Evolutionary conservation across 37 sponge, comb jelly and placozoan species (phyloP).

Genomic region (Axinella damicornis): DNA sequence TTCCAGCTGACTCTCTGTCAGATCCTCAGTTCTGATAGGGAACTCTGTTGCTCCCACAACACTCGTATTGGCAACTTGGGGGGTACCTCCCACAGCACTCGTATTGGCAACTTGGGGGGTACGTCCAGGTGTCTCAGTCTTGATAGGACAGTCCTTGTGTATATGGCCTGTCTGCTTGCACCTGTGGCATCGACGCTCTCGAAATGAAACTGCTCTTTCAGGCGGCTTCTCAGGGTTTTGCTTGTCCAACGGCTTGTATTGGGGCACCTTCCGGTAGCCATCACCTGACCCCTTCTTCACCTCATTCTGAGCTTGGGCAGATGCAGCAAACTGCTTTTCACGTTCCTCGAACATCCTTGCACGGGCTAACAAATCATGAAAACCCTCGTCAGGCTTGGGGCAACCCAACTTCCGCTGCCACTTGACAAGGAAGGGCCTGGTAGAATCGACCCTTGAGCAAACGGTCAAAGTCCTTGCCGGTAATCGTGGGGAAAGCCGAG

Average conservation of each 20-base stretch:
- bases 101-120: not conserved
- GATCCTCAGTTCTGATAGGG: not conserved
- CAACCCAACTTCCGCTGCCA: conserved; percentile 17
- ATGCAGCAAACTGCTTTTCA: not conserved
- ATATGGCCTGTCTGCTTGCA: not conserved
- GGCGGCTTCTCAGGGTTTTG: not conserved
- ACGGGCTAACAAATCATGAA: conserved; percentile 15
- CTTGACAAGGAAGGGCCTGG: too few relatives aligned
- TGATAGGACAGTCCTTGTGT: not conserved
- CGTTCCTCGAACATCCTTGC: not conserved
- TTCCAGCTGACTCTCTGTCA: not conserved
- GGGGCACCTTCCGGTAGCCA: not conserved
- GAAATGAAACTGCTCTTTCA: not conserved
- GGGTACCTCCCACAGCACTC: too few relatives aligned
- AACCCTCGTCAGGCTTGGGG: conserved; percentile 21
- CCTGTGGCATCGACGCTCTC: not conserved
- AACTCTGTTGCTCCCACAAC: not conserved
- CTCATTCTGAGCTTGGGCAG: not conserved
- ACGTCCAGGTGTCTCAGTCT: not conserved
- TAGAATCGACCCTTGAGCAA: too few relatives aligned
- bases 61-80: not conserved
- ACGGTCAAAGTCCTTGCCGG: too few relatives aligned
- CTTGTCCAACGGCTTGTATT: not conserved
- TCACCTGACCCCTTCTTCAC: not conserved
- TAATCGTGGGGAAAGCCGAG: too few relatives aligned